Conservation (phyloP, 1,140 invertebrate genomes). For the Drosophila aff. region DNA sequence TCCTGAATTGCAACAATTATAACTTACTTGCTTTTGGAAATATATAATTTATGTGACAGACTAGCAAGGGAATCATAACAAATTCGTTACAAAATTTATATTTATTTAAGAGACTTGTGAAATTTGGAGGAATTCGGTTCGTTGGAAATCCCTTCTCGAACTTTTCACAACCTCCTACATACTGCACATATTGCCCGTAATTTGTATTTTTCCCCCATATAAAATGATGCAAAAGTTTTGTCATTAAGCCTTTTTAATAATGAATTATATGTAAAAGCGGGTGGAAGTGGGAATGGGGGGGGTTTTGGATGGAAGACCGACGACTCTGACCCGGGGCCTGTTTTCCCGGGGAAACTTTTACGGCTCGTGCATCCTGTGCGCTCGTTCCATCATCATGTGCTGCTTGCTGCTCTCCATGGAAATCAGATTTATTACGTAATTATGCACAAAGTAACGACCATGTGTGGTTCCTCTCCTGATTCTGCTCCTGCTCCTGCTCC, state of each 20-base stretch:
- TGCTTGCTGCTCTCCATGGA: conserved; percentile 56
- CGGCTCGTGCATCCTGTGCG: conserved; percentile 16
- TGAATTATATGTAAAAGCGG: conserved; percentile 65
- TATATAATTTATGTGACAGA: too few relatives aligned
- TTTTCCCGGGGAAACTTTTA: conserved; percentile 35
- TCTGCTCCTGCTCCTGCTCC: not conserved
- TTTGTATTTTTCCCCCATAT: conserved; percentile 57
- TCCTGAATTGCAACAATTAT: too few relatives aligned
- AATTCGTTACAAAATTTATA: too few relatives aligned
- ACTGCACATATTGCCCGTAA: conserved; percentile 37
- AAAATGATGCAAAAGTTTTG: conserved; percentile 79
- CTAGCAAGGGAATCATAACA: too few relatives aligned
- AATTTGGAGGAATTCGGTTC: not conserved
- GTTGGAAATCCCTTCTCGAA: not conserved
- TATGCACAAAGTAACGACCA: conserved; percentile 67
- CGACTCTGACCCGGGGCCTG: conserved; percentile 55
- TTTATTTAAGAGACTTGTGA: not conserved
- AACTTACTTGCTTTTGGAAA: too few relatives aligned
- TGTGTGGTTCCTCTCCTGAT: conserved; percentile 14
- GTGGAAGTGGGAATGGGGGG: not conserved
- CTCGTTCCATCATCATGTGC: conserved; percentile 8
- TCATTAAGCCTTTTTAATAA: conserved; percentile 82
- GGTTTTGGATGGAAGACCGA: not conserved
- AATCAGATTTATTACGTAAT: conserved; percentile 82
- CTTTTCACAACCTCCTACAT: conserved; percentile 2